Conservation (phyloP, 2,113 vertebrate genomes). For the Nycticorax nycticorax region DNA sequence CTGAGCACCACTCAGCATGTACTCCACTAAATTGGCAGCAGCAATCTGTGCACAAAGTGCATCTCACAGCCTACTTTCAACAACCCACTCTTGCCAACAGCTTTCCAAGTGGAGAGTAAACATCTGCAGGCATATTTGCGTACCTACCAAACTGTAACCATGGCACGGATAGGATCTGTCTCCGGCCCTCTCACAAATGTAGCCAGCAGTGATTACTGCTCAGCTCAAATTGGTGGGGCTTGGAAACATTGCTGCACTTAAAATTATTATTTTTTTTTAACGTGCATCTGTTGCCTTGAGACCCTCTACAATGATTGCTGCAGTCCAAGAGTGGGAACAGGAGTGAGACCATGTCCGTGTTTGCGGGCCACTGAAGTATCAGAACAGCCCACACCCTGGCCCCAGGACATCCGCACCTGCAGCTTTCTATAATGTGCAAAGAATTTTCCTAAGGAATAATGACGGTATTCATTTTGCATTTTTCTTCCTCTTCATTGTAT, state of each 20-base stretch:
- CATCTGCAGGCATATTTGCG: background rate
- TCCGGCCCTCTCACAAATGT: background rate
- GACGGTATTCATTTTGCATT: background rate
- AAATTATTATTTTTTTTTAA: too few species aligned
- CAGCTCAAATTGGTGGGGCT: background rate
- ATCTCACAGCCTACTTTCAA: background rate
- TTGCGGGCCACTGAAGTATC: background rate
- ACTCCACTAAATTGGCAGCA: background rate
- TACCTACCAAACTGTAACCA: background rate
- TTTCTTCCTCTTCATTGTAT: background rate
- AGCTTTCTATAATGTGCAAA: background rate
- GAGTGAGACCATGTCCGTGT: background rate
- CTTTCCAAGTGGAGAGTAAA: background rate
- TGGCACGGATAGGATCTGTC: background rate
- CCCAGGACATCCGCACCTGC: background rate
- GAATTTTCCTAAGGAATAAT: background rate
- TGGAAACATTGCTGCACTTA: background rate
- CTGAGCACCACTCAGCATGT: background rate
- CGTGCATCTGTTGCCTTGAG: background rate
- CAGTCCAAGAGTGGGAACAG: background rate
- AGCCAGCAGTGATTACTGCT: background rate
- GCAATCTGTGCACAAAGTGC: background rate
- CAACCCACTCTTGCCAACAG: background rate
- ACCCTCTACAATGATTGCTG: background rate
- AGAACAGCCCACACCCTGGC: background rate